Evolutionary conservation across 2,888 invertebrate genomes (phyloP).

Genomic region (Drosophila yooni): DNA sequence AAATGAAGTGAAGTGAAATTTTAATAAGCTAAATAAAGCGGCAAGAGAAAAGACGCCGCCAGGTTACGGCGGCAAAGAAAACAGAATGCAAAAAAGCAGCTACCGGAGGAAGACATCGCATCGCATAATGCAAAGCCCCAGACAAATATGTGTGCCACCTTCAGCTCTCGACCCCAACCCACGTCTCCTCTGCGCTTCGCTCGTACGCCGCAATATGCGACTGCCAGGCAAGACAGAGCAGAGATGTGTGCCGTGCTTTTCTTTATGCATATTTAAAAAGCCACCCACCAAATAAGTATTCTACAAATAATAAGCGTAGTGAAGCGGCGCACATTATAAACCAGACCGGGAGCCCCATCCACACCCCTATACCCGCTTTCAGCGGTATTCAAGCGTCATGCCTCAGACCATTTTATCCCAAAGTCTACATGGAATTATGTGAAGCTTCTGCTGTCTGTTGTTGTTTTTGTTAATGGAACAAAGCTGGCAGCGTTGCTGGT

Average conservation of each 20-base stretch:
- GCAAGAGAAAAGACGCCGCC: constrained; percentile 41
- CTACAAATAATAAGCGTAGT: constrained; percentile 80
- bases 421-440: constrained; percentile 77
- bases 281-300: constrained; percentile 72
- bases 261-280: constrained; percentile 71
- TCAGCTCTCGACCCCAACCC: neutral
- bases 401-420: constrained; percentile 51
- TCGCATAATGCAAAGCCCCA: constrained; percentile 65
- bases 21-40: constrained; percentile 65
- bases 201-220: constrained; percentile 2
- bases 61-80: constrained; percentile 45
- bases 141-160: constrained; percentile 59
- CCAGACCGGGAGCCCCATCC: constrained; percentile 35
- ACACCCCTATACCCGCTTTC: neutral
- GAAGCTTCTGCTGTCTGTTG: constrained; percentile 64
- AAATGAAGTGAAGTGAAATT: constrained; percentile 57
- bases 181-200: neutral
- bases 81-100: constrained; percentile 40
- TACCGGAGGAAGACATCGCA: constrained; percentile 30
- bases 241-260: constrained; percentile 60
- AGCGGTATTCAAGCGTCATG: constrained; percentile 20
- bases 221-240: constrained; percentile 33
- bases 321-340: constrained; percentile 74
- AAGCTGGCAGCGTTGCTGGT: constrained; percentile 50
- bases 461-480: constrained; percentile 76